A percentile compares a stretch with the other conserved stretches of the same genome.
phyloP scores from a whole-genome alignment of 2,888 invertebrate species.

The Eupeodes latifasciatus region DNA sequence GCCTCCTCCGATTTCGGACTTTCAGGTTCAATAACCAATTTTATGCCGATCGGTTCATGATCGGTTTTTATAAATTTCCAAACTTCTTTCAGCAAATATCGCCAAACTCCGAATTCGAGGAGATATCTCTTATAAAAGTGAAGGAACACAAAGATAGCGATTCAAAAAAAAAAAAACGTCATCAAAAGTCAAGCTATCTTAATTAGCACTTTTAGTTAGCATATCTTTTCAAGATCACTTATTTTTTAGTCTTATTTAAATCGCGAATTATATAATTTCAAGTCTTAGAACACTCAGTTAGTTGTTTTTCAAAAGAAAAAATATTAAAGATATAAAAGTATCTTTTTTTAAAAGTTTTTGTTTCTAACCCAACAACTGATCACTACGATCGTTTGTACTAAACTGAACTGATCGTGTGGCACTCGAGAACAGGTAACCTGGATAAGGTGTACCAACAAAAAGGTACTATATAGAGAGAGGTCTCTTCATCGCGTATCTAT shows the following conservation, averaged over 20 bases:
- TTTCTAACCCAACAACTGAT: conserved; percentile 66
- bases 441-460: conserved; percentile 69
- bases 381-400: conserved; percentile 69
- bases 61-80: conserved; percentile 46
- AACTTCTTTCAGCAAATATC: conserved; percentile 26
- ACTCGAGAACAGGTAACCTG: conserved; percentile 76
- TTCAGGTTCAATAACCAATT: conserved; percentile 74
- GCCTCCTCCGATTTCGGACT: conserved; percentile 60
- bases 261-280: conserved; percentile 66
- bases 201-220: conserved; percentile 65
- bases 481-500: conserved; percentile 67
- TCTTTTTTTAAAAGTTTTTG: neutral
- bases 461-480: conserved; percentile 65
- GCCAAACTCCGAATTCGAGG: conserved; percentile 28
- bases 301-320: neutral
- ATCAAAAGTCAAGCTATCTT: conserved; percentile 55
- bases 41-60: conserved; percentile 46
- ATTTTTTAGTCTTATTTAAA: conserved; percentile 43
- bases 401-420: conserved; percentile 75
- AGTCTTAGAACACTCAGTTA: conserved; percentile 60
- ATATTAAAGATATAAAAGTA: too few relatives aligned
- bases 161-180: conserved; percentile 34
- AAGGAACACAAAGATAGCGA: conserved; percentile 57
- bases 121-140: conserved; percentile 43
- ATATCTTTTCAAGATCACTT: conserved; percentile 63